Evolutionary conservation across 2,888 invertebrate genomes (phyloP), one percentile per base, ranked within the genome.

Genomic region (Piscicola geometra): DNA sequence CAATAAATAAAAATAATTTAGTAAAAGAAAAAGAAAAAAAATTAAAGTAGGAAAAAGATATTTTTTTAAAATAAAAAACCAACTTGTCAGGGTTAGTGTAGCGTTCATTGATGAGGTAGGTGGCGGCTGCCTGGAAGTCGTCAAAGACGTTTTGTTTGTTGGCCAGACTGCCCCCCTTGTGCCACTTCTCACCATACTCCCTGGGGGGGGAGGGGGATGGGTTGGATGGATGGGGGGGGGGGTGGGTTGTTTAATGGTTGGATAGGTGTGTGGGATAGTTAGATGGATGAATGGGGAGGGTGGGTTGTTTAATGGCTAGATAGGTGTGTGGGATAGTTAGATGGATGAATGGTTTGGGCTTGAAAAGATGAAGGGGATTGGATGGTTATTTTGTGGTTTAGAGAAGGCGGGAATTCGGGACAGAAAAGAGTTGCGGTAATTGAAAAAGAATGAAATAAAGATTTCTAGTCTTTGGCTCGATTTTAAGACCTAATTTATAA

Each of bases 141-240:
- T 97, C 93, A 86, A 98, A 98, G 68, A 92, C 92, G 86, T 98
- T 98, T 87, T 98, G 97, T 84, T 98, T 99, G 84, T 95, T 94
- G 1, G 90, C 89, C 78, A 93, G 88, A 32, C 93, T 90, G 0
- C 97, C 99, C 5, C 89, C 92, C 85, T 95, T 92, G 87, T 98
- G 97, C 98, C 98, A 99, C 5, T 82, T 83, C 86, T 96, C 93
- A 64, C 98, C 98, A 86, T 97, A 99, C 85, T 99, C 98, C 0
- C 94, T 93, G 86, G 0, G 79, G 78, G 33, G 36, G 72, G 36
- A 12, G 64, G 30, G 5, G 9, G n/a, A n/a, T 93, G 86, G 0
- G 79, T 78, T 33, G 36, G 72, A 36, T 64, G 64, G 30, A 12
- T 12, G 79, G 78, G 33, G 36, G 72, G 36, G 5, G 64, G 30